Conservation (phyloP, 2,113 vertebrate genomes). For the Paradoxurus hermaphroditus region DNA sequence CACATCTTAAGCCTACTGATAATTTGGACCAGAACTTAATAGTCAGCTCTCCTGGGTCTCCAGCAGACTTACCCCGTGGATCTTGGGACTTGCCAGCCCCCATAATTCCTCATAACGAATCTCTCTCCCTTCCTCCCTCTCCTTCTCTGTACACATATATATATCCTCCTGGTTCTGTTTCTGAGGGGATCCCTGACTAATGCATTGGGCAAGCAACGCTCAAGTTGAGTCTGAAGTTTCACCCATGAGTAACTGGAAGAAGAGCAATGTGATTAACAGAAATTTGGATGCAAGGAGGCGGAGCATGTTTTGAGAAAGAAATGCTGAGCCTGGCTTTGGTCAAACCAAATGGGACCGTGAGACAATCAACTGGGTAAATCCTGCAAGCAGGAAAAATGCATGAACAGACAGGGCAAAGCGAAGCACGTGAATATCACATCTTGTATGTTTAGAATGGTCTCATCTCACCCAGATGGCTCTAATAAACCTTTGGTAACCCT, state of each 20-base stretch:
- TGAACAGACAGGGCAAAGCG: not conserved
- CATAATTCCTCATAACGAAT: not conserved
- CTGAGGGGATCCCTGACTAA: not conserved
- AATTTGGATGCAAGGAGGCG: not conserved
- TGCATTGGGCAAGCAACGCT: not conserved
- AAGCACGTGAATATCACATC: not conserved
- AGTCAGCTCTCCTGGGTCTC: not conserved
- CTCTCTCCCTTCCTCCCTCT: not conserved
- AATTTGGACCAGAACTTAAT: not conserved
- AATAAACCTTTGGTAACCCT: not conserved
- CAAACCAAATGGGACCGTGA: not conserved
- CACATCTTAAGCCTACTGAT: not conserved
- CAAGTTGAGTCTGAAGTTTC: not conserved
- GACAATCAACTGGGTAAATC: not conserved
- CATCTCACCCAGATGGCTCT: not conserved
- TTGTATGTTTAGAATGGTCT: not conserved
- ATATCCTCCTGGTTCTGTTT: not conserved
- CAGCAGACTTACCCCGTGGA: not conserved
- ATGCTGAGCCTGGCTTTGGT: slow-evolving; percentile 1
- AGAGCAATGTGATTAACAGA: not conserved
- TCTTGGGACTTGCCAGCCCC: not conserved
- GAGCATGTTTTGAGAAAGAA: not conserved
- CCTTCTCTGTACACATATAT: not conserved
- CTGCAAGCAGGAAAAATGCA: not conserved
- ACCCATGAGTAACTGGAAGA: not conserved